Conservation (phyloP, 2,113 vertebrate genomes). For the Saguinus imperator region DNA sequence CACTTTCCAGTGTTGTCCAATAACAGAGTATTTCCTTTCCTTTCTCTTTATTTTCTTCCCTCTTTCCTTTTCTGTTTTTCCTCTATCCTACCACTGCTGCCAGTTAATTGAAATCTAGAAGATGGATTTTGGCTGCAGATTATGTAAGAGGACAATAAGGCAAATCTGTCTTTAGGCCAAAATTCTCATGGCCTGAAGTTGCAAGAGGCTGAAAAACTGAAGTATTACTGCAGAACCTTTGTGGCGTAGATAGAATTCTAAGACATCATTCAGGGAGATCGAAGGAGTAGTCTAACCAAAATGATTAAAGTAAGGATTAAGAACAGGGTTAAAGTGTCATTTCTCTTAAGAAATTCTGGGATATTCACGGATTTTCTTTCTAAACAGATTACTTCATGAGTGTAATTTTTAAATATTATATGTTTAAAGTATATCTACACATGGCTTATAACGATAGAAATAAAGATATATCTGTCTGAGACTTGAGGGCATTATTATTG, state of each 20-base stretch:
- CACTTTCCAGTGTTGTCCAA: neutral
- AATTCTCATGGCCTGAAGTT: neutral
- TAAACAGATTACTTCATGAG: neutral
- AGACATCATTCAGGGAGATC: constrained; percentile 4
- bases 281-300: constrained; percentile 27
- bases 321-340: neutral
- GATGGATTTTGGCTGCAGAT: neutral
- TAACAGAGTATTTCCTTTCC: neutral
- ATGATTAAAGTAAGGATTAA: constrained; percentile 35
- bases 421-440: neutral
- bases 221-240: neutral
- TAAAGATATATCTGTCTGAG: neutral
- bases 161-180: constrained; percentile 22
- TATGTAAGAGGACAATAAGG: neutral
- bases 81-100: neutral
- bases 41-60: neutral
- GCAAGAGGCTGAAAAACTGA: neutral
- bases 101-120: constrained; percentile 19
- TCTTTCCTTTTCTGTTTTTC: neutral
- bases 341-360: neutral
- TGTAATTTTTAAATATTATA: neutral
- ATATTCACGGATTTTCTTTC: constrained; percentile 12
- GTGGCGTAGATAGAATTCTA: constrained; percentile 18
- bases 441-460: neutral
- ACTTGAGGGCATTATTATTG: neutral